Percentiles rank a stretch among this genome's conserved stretches.
Conservation (phyloP, 2,797 vertebrate species). For the Alauda arvensis region DNA sequence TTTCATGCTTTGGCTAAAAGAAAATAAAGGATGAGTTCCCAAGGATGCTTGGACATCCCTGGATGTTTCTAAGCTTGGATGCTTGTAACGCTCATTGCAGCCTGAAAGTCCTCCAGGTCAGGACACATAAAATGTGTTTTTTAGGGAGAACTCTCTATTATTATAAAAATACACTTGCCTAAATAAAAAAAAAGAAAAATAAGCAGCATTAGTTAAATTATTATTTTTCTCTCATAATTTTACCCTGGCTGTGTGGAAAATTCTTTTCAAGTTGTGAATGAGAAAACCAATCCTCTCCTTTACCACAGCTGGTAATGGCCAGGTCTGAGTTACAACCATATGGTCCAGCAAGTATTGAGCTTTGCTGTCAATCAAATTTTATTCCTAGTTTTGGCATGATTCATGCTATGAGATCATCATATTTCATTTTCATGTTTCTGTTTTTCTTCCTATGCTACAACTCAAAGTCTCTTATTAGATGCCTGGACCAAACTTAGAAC, state of each 20-base stretch:
- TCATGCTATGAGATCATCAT: neutral
- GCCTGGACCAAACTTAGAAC: neutral
- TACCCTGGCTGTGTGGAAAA: neutral
- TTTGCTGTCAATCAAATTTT: slow-evolving; percentile 1
- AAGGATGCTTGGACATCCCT: neutral
- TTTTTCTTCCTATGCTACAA: neutral
- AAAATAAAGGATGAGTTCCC: neutral
- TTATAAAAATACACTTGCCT: neutral
- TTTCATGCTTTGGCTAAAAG: neutral
- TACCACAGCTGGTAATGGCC: neutral
- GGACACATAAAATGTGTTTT: neutral
- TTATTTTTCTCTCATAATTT: neutral
- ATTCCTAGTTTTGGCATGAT: neutral
- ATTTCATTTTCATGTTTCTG: neutral
- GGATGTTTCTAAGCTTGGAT: no score
- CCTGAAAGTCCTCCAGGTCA: neutral
- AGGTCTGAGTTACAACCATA: neutral
- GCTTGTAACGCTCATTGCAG: neutral
- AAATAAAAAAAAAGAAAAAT: neutral
- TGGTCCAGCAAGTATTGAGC: neutral
- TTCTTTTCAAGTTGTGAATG: neutral
- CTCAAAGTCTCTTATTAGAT: neutral
- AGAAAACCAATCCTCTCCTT: neutral
- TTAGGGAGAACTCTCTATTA: neutral
- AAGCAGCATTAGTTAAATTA: neutral